These are phyloP conservation scores for Drosophila grimshawi DNA, from an alignment of 1,140 invertebrate species.

Conservation along the genomic window DNA sequence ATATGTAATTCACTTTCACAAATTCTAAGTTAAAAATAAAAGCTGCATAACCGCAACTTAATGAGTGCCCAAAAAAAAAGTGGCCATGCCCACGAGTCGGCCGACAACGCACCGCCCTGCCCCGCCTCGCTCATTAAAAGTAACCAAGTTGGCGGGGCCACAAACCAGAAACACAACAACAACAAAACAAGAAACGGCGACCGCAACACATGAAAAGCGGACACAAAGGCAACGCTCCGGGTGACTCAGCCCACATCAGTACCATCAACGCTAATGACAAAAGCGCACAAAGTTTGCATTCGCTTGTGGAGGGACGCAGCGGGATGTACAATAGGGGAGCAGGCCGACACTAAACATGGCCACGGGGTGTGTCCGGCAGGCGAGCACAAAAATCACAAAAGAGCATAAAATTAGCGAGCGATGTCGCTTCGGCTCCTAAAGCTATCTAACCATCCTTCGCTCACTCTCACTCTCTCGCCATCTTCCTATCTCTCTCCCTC, in stretches of 20 bases:
- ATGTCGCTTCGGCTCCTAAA: conserved; percentile 38
- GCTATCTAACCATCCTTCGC: conserved; percentile 1
- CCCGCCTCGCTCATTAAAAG: conserved; percentile 77
- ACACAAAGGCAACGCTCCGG: conserved; percentile 66
- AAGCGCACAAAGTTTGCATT: conserved; percentile 81
- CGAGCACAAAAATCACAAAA: conserved; percentile 77
- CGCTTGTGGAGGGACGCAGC: conserved; percentile 46
- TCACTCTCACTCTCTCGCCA: neutral
- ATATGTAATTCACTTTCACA: conserved; percentile 70
- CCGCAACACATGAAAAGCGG: conserved; percentile 75
- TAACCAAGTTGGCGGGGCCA: conserved; percentile 72
- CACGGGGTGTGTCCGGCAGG: conserved; percentile 70
- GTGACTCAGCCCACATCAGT: conserved; percentile 56
- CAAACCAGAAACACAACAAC: conserved; percentile 69
- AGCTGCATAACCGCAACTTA: conserved; percentile 75
- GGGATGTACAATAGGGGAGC: conserved; percentile 1
- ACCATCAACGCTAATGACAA: conserved; percentile 81
- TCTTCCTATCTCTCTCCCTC: conserved; percentile 1
- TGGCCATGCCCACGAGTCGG: neutral
- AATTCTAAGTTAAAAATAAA: conserved; percentile 39
- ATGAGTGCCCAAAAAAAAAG: conserved; percentile 57
- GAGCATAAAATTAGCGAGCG: conserved; percentile 78
- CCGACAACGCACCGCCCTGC: conserved; percentile 8
- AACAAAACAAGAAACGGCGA: conserved; percentile 66
- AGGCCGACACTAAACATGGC: conserved; percentile 72